Percentiles rank a stretch among this genome's conserved stretches.
Evolutionary conservation across 1,140 invertebrate species (phyloP).

Genomic region (Bathynomus jamesi): DNA sequence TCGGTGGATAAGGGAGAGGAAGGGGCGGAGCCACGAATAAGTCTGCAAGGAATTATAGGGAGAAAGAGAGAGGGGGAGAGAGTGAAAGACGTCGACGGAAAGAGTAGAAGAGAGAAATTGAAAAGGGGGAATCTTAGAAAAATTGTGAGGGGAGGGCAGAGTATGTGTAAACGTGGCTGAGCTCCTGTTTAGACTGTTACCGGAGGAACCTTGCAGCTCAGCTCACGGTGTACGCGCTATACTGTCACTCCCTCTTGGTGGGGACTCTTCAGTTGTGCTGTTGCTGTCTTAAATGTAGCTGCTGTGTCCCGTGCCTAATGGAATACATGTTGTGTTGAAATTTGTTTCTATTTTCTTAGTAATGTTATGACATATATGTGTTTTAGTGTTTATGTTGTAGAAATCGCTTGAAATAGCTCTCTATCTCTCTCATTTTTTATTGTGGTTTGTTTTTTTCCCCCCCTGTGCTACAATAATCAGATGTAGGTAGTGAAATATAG

Average conservation of each 20-base stretch:
- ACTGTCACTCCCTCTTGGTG: background rate
- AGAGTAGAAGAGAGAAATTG: background rate
- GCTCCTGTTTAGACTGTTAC: background rate
- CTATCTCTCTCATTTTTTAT: background rate
- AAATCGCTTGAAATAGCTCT: background rate
- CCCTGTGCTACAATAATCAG: background rate
- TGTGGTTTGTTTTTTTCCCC: background rate
- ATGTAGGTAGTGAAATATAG: background rate
- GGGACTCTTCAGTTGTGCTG: background rate
- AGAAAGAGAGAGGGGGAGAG: background rate
- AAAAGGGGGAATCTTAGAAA: background rate
- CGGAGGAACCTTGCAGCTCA: background rate
- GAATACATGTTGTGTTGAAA: background rate
- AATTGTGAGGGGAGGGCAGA: background rate
- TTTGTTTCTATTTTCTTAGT: background rate
- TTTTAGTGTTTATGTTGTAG: background rate
- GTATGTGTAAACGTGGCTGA: background rate
- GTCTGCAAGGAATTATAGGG: background rate
- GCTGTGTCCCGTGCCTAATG: background rate
- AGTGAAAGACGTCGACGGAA: background rate
- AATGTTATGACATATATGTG: background rate
- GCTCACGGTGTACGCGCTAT: background rate
- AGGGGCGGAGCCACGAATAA: background rate
- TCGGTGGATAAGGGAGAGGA: background rate
- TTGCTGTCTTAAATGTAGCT: background rate